Evolutionary conservation across 1,140 invertebrate species (phyloP).

Genomic region (Saxidomus purpurata): DNA sequence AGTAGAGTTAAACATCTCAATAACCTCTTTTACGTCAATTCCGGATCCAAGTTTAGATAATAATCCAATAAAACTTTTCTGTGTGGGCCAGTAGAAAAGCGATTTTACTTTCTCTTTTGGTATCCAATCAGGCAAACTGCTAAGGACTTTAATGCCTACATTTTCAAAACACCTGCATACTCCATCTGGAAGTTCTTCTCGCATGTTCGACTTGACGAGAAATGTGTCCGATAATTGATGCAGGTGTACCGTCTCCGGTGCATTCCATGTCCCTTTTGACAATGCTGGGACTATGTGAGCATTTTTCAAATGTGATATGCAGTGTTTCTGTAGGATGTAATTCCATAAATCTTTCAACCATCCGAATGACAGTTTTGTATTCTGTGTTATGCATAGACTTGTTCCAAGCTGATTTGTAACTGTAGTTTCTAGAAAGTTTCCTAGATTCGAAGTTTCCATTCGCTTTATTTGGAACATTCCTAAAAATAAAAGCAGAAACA

Average conservation of each 20-base stretch:
- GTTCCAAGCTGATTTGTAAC: not conserved
- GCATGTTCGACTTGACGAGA: not conserved
- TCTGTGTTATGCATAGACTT: not conserved
- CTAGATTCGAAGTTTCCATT: not conserved
- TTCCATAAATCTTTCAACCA: not conserved
- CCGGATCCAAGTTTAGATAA: not conserved
- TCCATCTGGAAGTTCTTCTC: not conserved
- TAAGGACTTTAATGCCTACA: conserved; percentile 2
- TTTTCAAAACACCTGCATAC: conserved; percentile 11
- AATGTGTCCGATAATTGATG: not conserved
- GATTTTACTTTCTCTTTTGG: not conserved
- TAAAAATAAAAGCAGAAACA: not conserved
- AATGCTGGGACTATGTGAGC: not conserved
- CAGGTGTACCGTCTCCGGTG: not conserved
- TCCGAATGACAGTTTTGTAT: not conserved
- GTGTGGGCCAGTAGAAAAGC: not conserved
- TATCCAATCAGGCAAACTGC: conserved; percentile 10
- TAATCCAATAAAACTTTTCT: conserved; percentile 6
- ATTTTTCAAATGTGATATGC: not conserved
- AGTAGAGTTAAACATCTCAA: not conserved
- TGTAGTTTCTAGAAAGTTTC: not conserved
- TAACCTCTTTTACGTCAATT: not conserved
- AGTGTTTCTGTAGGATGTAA: not conserved
- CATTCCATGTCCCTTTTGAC: not conserved
- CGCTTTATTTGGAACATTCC: not conserved